These are phyloP conservation scores for Parnassius smintheus DNA, from an alignment of 2,888 invertebrate genomes.

Conservation along the genomic window DNA sequence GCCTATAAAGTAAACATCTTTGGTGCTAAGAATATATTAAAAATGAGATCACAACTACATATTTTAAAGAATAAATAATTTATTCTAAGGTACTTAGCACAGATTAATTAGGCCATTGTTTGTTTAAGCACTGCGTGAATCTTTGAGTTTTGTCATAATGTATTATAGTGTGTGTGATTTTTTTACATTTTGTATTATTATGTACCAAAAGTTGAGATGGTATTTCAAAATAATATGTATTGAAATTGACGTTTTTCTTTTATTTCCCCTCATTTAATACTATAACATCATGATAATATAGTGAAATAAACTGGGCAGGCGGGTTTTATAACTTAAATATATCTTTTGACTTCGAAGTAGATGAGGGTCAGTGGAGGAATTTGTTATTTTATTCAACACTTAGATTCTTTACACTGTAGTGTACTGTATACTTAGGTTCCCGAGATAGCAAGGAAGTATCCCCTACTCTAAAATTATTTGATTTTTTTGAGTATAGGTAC, in stretches of 20 bases:
- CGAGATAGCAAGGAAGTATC: no score
- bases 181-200: conserved; percentile 78
- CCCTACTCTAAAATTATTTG: no score
- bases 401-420: no score
- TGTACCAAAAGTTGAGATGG: conserved; percentile 78
- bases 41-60: conserved; percentile 1
- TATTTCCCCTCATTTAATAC: conserved; percentile 31
- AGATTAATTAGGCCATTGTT: conserved; percentile 46
- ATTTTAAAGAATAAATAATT: conserved; percentile 20
- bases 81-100: conserved; percentile 39
- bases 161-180: conserved; percentile 59
- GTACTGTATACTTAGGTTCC: no score
- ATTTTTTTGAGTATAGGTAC: no score
- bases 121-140: conserved; percentile 58
- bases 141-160: conserved; percentile 35
- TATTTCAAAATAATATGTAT: conserved; percentile 73
- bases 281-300: no score
- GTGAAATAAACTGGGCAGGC: no score
- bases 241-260: conserved; percentile 47
- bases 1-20: conserved; percentile 6
- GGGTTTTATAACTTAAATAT: no score
- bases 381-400: no score
- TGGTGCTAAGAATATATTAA: conserved; percentile 29
- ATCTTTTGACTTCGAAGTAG: no score
- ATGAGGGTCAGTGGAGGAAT: no score